Evolutionary conservation across 1,140 invertebrate species (phyloP).

Genomic region (Akabosia matsudoensis): DNA sequence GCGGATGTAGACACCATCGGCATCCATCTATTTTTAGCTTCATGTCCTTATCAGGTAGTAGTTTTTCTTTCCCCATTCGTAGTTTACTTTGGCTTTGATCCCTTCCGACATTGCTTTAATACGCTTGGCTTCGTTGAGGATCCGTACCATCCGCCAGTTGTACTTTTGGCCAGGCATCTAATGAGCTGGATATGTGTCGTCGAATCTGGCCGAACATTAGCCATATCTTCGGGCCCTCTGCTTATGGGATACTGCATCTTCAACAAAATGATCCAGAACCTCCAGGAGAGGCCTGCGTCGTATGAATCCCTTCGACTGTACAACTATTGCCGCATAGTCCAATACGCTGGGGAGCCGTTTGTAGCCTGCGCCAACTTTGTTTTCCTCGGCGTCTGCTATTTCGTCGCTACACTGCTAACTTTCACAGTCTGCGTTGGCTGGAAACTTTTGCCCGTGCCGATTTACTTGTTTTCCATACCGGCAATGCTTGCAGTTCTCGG

Average conservation of each 20-base stretch:
- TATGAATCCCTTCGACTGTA: background rate
- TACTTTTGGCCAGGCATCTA: too few species aligned
- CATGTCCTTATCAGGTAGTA: too few species aligned
- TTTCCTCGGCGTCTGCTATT: background rate
- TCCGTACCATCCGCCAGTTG: too few species aligned
- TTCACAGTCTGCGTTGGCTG: background rate
- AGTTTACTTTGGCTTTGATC: too few species aligned
- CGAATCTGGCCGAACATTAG: too few species aligned
- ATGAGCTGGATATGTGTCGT: too few species aligned
- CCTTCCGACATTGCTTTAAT: too few species aligned
- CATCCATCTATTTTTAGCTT: too few species aligned
- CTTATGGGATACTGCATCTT: background rate
- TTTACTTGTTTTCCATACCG: background rate
- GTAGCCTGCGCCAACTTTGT: background rate
- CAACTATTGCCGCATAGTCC: background rate
- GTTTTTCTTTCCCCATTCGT: too few species aligned
- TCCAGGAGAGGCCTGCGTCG: background rate
- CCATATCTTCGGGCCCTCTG: too few species aligned
- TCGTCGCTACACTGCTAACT: background rate
- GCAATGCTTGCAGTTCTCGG: background rate
- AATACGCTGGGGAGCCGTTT: background rate
- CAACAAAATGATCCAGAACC: background rate
- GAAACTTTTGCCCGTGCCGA: background rate
- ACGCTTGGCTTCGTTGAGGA: too few species aligned
- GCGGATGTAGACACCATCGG: too few species aligned